Evolutionary conservation across 2,888 invertebrate species (phyloP).

Genomic region (Melitaea athalia): DNA sequence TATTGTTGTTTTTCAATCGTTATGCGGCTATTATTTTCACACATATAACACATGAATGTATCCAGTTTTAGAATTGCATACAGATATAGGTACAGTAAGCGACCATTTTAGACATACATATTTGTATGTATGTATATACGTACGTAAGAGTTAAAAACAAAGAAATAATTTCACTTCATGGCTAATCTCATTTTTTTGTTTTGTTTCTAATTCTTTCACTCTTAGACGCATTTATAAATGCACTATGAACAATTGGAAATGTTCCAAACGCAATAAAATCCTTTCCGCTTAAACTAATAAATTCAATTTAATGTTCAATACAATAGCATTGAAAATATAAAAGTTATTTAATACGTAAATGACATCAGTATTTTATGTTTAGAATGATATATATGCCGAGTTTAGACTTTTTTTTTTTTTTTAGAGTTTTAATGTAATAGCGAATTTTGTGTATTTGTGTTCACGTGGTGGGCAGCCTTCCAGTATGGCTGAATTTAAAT

Average conservation of each 20-base stretch:
- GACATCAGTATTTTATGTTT: conserved; percentile 6
- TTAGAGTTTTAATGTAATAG: too few species aligned
- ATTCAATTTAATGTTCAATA: conserved; percentile 24
- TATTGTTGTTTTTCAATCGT: conserved; percentile 34
- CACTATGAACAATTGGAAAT: conserved; percentile 20
- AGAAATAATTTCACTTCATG: neutral
- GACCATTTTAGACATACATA: neutral
- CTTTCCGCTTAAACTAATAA: conserved; percentile 23
- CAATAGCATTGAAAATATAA: conserved; percentile 14
- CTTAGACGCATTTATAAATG: conserved; percentile 18
- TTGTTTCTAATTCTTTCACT: conserved; percentile 5
- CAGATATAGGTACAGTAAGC: too few species aligned
- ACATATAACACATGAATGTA: too few species aligned
- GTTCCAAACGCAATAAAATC: conserved; percentile 24
- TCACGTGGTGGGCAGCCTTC: too few species aligned
- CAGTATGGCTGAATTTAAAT: too few species aligned
- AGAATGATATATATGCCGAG: neutral
- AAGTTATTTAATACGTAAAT: conserved; percentile 21
- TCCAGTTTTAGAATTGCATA: too few species aligned
- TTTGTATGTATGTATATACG: too few species aligned
- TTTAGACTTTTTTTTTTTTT: too few species aligned
- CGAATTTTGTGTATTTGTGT: too few species aligned
- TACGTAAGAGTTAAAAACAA: neutral
- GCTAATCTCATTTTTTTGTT: neutral
- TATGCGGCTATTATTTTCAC: conserved; percentile 8